These are phyloP conservation scores for Hyles euphorbiae DNA, from an alignment of 1,140 invertebrate species.

Conservation along the genomic window DNA sequence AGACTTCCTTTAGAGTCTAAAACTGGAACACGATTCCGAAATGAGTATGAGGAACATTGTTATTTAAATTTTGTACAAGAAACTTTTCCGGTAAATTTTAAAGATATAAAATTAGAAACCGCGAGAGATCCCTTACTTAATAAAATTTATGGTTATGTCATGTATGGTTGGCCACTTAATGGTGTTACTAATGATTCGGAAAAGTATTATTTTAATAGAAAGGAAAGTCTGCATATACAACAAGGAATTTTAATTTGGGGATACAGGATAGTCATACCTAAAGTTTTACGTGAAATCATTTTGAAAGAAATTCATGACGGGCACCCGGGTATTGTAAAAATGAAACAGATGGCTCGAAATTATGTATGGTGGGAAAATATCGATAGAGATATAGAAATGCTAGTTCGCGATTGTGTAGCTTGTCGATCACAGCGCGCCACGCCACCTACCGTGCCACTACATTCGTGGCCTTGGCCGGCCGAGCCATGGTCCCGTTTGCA, in stretches of 20 bases:
- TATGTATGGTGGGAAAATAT: slow-evolving; percentile 74
- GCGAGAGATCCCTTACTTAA: slow-evolving; percentile 19
- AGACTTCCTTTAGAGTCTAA: slow-evolving; percentile 1
- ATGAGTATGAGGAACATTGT: neutral
- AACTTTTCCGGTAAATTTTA: slow-evolving; percentile 10
- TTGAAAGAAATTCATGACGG: slow-evolving; percentile 40
- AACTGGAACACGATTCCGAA: neutral
- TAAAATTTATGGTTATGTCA: slow-evolving; percentile 22
- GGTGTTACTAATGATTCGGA: slow-evolving; percentile 1
- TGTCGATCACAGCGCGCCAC: slow-evolving; percentile 31
- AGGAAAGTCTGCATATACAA: too few relatives aligned
- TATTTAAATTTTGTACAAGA: slow-evolving; percentile 18
- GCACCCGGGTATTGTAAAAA: slow-evolving; percentile 37
- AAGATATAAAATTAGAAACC: slow-evolving; percentile 12
- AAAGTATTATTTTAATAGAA: slow-evolving; percentile 16
- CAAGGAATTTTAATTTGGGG: slow-evolving; percentile 25
- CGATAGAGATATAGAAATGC: slow-evolving; percentile 59
- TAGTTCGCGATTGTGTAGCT: slow-evolving; percentile 18
- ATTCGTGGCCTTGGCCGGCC: neutral
- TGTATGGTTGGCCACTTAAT: slow-evolving; percentile 24
- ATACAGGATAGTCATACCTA: slow-evolving; percentile 36
- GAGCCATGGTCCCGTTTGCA: neutral
- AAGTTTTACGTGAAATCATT: slow-evolving; percentile 18
- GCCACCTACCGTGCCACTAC: slow-evolving; percentile 13
- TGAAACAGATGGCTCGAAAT: slow-evolving; percentile 38